A percentile compares a stretch with the other conserved stretches of the same genome.
Evolutionary conservation across 2,888 invertebrate species (phyloP).

Genomic region (Acronicta psi): DNA sequence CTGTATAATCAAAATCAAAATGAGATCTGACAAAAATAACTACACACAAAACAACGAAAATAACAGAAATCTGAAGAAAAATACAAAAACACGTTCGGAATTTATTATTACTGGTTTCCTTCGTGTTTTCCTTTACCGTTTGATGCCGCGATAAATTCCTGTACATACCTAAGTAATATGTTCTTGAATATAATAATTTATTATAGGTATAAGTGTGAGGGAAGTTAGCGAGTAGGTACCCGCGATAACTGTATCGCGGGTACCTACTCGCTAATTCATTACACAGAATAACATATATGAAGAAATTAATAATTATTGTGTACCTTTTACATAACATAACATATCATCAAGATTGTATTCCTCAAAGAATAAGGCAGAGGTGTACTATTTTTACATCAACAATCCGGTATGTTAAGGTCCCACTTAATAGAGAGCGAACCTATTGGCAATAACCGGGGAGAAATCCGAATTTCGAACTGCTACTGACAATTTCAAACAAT

Average conservation of each 20-base stretch:
- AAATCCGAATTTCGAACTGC: no score
- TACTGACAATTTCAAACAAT: no score
- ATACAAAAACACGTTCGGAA: slow-evolving; percentile 26
- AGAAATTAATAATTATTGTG: neutral
- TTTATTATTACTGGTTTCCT: slow-evolving; percentile 33
- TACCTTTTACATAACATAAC: neutral
- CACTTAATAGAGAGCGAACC: no score
- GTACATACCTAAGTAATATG: neutral
- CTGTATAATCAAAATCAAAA: neutral
- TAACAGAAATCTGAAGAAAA: slow-evolving; percentile 31
- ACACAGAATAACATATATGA: neutral
- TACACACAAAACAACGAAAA: slow-evolving; percentile 17
- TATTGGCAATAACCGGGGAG: no score
- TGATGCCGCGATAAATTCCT: slow-evolving; percentile 29
- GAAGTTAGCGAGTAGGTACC: slow-evolving; percentile 15
- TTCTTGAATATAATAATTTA: no score
- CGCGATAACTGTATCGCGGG: no score
- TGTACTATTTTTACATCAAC: no score
- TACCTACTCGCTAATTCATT: no score
- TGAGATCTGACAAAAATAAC: neutral
- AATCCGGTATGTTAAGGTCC: no score
- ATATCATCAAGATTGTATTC: no score
- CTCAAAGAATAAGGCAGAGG: no score
- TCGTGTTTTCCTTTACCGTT: slow-evolving; percentile 38
- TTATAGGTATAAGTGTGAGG: no score